Base-by-base conservation (phyloP, 2,888 invertebrate genomes). In the Chrysomela aeneicollis region DNA sequence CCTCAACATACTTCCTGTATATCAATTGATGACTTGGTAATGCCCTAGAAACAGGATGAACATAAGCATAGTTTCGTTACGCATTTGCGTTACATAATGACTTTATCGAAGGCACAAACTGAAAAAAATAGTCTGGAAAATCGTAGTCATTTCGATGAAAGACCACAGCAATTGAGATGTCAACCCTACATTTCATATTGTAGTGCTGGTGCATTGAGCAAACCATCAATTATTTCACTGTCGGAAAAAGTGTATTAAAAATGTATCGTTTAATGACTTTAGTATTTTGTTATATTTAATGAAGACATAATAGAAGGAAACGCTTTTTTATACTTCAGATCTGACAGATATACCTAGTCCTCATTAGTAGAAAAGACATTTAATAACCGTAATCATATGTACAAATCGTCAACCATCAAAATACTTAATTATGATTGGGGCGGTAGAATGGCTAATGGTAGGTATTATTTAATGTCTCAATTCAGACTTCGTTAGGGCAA, bases 311-410 rank as follows among this genome's bases (percentile, higher is more conserved):
- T 30, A 42, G 10, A 46, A 57, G 57, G 57, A 47, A 30, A 46
- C 26, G 42, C 46, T 12, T 46, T 57, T 57, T 57, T 46, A 32
- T 46, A 22, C 30, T 46, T 18, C 26, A 66, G 61, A 62, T 62
- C 51, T 18, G 49, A 61, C 32, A 58, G 68, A 68, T 70, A 68
- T 55, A n/a, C n/a, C n/a, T n/a, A 35, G 46, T 54, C 47, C 58
- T 71, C 72, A 73, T 74, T 72, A 74, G 71, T 60, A 64, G 30
- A 53, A 55, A 70, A 60, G 55, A 60, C 64, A 54, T 68, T 60
- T 73, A 73, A 73, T 73, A 67, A 73, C 69, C 62, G 64, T 69
- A 68, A 70, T 68, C 63, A 66, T 63, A 63, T 64, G 64, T 68
- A 66, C 69, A 69, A 70, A 66, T 69, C 64, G 65, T 68, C 68